Percentiles rank a stretch among this genome's conserved stretches.
Evolutionary conservation across 2,888 invertebrate species (phyloP).

Genomic region (Schizotus pectinicornis): DNA sequence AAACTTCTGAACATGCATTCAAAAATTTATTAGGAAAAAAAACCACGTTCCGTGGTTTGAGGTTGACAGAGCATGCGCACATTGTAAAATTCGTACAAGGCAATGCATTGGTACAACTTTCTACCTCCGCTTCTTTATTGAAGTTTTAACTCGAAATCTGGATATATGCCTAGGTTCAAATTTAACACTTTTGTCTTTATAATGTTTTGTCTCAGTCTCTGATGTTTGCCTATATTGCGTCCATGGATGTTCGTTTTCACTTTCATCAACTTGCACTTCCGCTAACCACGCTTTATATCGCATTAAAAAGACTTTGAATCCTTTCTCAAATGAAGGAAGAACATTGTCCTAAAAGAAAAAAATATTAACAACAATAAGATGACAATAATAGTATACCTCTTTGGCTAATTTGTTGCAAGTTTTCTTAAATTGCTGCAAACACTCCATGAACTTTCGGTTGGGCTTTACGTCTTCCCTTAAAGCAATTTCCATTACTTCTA

Average conservation of each 20-base stretch:
- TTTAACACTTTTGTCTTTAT: constrained; percentile 45
- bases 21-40: too few relatives aligned
- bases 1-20: too few relatives aligned
- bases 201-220: constrained; percentile 45
- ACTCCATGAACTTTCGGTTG: constrained; percentile 66
- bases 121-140: constrained; percentile 34
- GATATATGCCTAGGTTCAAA: constrained; percentile 53
- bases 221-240: constrained; percentile 63
- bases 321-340: constrained; percentile 42
- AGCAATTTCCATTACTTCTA: constrained; percentile 71
- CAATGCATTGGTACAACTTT: not conserved
- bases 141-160: constrained; percentile 51
- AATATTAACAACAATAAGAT: not conserved
- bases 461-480: constrained; percentile 68
- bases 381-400: constrained; percentile 18
- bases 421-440: constrained; percentile 68
- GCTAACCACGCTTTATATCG: constrained; percentile 60
- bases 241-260: constrained; percentile 68
- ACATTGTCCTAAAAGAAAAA: constrained; percentile 14
- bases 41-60: too few relatives aligned
- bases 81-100: not conserved
- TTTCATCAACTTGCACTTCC: constrained; percentile 59
- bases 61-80: too few relatives aligned
- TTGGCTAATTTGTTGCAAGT: constrained; percentile 62
- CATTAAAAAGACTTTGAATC: constrained; percentile 59